A percentile compares a stretch with the other conserved stretches of the same genome.
Evolutionary conservation across 2,797 vertebrate genomes (phyloP).

Genomic region (Cryptoblepharus egeriae): DNA sequence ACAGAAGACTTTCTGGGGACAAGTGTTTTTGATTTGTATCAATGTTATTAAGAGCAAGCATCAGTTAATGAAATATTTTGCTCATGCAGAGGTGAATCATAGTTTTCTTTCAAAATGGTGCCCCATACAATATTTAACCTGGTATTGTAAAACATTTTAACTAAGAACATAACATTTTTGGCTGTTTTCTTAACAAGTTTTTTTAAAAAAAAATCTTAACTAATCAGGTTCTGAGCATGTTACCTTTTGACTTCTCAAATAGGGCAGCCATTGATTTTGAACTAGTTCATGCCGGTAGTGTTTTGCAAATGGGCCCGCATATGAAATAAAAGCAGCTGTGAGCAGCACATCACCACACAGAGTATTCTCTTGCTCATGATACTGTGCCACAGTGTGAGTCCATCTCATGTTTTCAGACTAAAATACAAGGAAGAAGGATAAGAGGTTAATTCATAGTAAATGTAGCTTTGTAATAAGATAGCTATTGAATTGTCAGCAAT

Average conservation of each 20-base stretch:
- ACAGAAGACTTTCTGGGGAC: not conserved
- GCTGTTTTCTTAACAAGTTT: not conserved
- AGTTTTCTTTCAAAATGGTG: not conserved
- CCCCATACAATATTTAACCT: not conserved
- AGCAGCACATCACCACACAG: slow-evolving; percentile 81
- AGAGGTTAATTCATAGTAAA: not conserved
- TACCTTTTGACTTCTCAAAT: slow-evolving; percentile 77
- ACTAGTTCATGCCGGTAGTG: slow-evolving; percentile 75
- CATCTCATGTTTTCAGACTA: slow-evolving; percentile 83
- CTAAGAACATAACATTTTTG: not conserved
- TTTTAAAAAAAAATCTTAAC: not conserved
- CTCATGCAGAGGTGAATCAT: not conserved
- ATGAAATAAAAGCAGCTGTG: slow-evolving; percentile 78
- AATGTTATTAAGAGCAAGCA: not conserved
- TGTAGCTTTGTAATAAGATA: not conserved
- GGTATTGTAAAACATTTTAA: not conserved
- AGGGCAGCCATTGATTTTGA: slow-evolving; percentile 80
- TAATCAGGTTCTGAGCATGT: slow-evolving; percentile 8
- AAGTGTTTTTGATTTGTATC: not conserved
- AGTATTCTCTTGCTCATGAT: slow-evolving; percentile 81
- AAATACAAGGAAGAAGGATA: slow-evolving; percentile 40
- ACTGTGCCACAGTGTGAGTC: slow-evolving; percentile 80
- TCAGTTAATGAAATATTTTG: not conserved
- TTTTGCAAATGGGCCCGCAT: slow-evolving; percentile 80
- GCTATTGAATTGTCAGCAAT: not conserved